A percentile compares a stretch with the other conserved stretches of the same genome.
phyloP scores from a whole-genome alignment of 1,140 invertebrate genomes.

The Drosophila pseudoananassae region DNA sequence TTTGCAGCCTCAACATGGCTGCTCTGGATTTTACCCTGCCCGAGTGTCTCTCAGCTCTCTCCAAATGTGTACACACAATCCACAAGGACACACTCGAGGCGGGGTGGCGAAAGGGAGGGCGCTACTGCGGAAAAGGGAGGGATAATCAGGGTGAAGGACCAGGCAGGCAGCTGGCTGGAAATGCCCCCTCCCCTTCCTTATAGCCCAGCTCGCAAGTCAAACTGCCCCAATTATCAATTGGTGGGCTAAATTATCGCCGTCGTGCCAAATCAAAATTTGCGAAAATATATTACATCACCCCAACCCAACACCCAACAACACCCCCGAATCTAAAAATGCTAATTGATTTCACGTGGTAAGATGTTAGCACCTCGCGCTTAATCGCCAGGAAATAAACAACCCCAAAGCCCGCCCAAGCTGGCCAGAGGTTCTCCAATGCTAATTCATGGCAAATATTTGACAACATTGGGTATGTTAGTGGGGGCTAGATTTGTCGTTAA shows the following conservation, averaged over 20 bases:
- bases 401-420: conserved; percentile 10
- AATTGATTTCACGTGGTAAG: conserved; percentile 76
- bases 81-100: conserved; percentile 39
- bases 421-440: conserved; percentile 14
- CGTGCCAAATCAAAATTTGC: conserved; percentile 63
- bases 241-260: conserved; percentile 68
- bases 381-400: conserved; percentile 18
- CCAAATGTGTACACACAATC: conserved; percentile 69
- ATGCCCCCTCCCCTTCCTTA: neutral
- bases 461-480: conserved; percentile 27
- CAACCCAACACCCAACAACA: no score
- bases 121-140: neutral
- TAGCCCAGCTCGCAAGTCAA: conserved; percentile 8
- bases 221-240: conserved; percentile 61
- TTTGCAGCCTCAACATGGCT: conserved; percentile 61
- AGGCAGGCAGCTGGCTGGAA: conserved; percentile 45
- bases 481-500: conserved; percentile 27
- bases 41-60: conserved; percentile 15
- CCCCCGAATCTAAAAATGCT: conserved; percentile 45
- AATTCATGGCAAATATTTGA: conserved; percentile 44
- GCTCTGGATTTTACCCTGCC: conserved; percentile 41
- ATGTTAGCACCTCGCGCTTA: conserved; percentile 53
- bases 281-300: conserved; percentile 70
- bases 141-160: conserved; percentile 41
- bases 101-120: conserved; percentile 20